Evolutionary conservation across 2,888 invertebrate species (phyloP).

Genomic region (Cristatella mucedo): DNA sequence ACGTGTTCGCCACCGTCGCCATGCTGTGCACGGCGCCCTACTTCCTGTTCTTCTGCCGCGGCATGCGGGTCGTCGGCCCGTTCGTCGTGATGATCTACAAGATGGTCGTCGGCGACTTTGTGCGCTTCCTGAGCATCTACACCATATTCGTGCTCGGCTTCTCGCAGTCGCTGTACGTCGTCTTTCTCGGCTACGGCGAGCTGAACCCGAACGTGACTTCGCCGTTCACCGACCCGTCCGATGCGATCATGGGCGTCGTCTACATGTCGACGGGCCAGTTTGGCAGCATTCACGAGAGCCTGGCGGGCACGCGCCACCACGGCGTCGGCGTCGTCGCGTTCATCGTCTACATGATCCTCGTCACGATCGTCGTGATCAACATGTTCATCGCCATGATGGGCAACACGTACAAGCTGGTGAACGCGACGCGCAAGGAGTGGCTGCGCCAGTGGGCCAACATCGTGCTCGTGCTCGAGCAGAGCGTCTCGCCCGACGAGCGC

Average conservation of each 20-base stretch:
- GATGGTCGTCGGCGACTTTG: constrained; percentile 88
- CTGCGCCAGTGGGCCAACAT: constrained; percentile 96
- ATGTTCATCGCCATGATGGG: constrained; percentile 99
- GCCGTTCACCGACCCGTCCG: constrained; percentile 53
- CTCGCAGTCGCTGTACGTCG: constrained; percentile 48
- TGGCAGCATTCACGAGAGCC: constrained; percentile 78
- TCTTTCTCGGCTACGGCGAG: constrained; percentile 25
- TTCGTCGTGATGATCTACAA: constrained; percentile 99
- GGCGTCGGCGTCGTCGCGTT: constrained; percentile 66
- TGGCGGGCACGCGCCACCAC: constrained; percentile 64
- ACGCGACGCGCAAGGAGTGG: constrained; percentile 88
- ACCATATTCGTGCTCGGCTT: constrained; percentile 91
- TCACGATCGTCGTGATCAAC: constrained; percentile 81
- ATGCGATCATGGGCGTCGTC: constrained; percentile 93
- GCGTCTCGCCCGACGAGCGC: constrained; percentile 78
- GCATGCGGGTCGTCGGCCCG: constrained; percentile 91
- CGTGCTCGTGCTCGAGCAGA: constrained; percentile 85
- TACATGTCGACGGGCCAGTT: constrained; percentile 94
- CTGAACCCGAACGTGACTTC: constrained; percentile 16
- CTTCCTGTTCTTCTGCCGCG: constrained; percentile 90
- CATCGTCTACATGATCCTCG: constrained; percentile 88
- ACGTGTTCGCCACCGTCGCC: constrained; percentile 74
- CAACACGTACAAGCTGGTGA: constrained; percentile 88
- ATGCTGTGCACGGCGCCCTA: constrained; percentile 91
- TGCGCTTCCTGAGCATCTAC: constrained; percentile 89